phyloP scores from a whole-genome alignment of 2,888 invertebrate species.

The Apamea epomidion region DNA sequence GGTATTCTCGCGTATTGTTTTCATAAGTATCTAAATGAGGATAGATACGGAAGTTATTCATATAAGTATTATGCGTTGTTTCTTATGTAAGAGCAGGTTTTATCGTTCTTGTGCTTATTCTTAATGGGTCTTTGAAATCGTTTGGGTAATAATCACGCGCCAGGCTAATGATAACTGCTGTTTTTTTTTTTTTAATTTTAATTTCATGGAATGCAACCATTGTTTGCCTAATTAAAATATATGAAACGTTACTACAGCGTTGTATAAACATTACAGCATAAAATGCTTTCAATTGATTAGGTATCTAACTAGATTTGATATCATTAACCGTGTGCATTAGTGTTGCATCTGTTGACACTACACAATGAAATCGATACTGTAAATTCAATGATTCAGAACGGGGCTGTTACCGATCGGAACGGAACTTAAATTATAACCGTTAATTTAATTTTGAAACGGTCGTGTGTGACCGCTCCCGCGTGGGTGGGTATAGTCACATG shows the following conservation, averaged over 20 bases:
- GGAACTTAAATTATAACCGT: slow-evolving; percentile 67
- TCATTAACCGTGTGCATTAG: slow-evolving; percentile 29
- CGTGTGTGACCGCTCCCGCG: slow-evolving; percentile 45
- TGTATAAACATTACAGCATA: slow-evolving; percentile 6
- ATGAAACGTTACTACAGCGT: slow-evolving; percentile 1
- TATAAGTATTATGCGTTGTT: slow-evolving; percentile 15
- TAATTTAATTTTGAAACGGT: slow-evolving; percentile 61
- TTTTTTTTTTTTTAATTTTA: slow-evolving; percentile 2
- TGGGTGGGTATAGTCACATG: slow-evolving; percentile 50
- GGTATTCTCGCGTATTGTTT: slow-evolving; percentile 31
- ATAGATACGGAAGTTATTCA: slow-evolving; percentile 38
- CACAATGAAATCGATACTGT: slow-evolving; percentile 76
- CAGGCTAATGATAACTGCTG: slow-evolving; percentile 26
- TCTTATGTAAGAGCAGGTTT: slow-evolving; percentile 36
- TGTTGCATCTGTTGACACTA: slow-evolving; percentile 56
- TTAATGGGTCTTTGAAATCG: slow-evolving; percentile 39
- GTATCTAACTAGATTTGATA: not conserved
- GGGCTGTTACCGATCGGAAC: slow-evolving; percentile 79
- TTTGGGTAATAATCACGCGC: slow-evolving; percentile 57
- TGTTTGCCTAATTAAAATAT: slow-evolving; percentile 29
- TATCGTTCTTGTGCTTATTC: slow-evolving; percentile 35
- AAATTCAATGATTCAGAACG: slow-evolving; percentile 83
- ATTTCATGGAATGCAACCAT: slow-evolving; percentile 13
- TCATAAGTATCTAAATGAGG: slow-evolving; percentile 32
- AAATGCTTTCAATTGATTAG: slow-evolving; percentile 10